Evolutionary conservation across 2,888 invertebrate species (phyloP).

Genomic region (Crocallis elinguaria): DNA sequence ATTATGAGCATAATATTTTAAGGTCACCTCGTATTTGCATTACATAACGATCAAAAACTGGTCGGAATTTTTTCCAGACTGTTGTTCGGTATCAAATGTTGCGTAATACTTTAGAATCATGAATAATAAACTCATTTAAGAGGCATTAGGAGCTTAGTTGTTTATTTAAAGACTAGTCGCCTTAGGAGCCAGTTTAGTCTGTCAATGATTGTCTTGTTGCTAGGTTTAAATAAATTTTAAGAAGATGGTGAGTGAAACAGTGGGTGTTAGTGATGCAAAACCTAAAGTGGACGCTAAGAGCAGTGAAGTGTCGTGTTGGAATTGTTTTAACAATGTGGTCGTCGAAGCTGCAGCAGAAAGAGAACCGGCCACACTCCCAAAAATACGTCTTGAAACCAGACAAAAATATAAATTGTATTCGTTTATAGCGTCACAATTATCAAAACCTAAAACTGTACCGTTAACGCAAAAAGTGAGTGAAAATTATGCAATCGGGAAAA

Average conservation of each 20-base stretch:
- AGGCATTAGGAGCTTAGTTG: slow-evolving; percentile 55
- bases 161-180: slow-evolving; percentile 62
- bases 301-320: slow-evolving; percentile 68
- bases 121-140: slow-evolving; percentile 66
- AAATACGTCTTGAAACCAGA: slow-evolving; percentile 62
- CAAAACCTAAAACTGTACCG: slow-evolving; percentile 65
- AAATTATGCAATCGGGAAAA: slow-evolving; percentile 64
- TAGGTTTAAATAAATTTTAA: slow-evolving; percentile 26
- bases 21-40: slow-evolving; percentile 40
- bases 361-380: slow-evolving; percentile 55
- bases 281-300: slow-evolving; percentile 41
- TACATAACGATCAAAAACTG: slow-evolving; percentile 46
- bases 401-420: slow-evolving; percentile 68
- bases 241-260: slow-evolving; percentile 41
- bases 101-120: slow-evolving; percentile 56
- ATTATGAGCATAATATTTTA: slow-evolving; percentile 29
- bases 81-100: slow-evolving; percentile 47
- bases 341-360: slow-evolving; percentile 43
- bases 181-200: slow-evolving; percentile 58
- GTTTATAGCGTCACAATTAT: slow-evolving; percentile 65
- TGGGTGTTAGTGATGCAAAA: slow-evolving; percentile 38
- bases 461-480: slow-evolving; percentile 70
- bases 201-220: slow-evolving; percentile 28
- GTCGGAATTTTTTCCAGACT: slow-evolving; percentile 45
- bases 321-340: slow-evolving; percentile 63